phyloP scores from a whole-genome alignment of 2,113 vertebrate genomes.

The Muntiacus reevesi region DNA sequence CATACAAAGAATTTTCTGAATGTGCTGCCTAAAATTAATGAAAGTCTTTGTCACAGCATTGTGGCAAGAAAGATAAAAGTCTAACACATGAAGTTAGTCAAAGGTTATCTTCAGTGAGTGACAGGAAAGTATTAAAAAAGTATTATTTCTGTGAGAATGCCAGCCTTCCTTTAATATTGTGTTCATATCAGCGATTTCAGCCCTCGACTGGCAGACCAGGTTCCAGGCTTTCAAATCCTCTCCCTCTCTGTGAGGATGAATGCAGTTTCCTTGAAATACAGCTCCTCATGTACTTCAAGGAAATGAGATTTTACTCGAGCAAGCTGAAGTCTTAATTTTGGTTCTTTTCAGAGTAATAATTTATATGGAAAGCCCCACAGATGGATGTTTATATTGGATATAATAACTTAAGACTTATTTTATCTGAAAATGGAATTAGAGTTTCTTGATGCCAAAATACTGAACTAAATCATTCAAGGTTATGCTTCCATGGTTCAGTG shows the following conservation, averaged over 20 bases:
- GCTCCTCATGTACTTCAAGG: conserved; percentile 60
- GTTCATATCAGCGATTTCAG: background rate
- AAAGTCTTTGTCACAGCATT: background rate
- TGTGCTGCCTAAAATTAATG: background rate
- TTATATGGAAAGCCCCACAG: conserved; percentile 67
- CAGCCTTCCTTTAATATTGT: background rate
- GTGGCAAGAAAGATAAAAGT: background rate
- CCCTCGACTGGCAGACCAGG: background rate
- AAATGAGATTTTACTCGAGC: conserved; percentile 56
- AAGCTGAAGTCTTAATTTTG: conserved; percentile 64
- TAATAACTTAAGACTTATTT: conserved; percentile 62
- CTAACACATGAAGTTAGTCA: background rate
- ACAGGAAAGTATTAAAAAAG: background rate
- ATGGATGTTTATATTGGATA: conserved; percentile 66
- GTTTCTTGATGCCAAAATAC: conserved; percentile 41
- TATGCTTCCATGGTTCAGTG: background rate
- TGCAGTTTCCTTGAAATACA: conserved; percentile 65
- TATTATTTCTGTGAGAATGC: background rate
- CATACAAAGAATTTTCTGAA: background rate
- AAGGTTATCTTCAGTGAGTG: background rate
- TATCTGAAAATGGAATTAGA: conserved; percentile 68
- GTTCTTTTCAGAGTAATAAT: conserved; percentile 71
- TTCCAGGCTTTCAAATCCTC: background rate
- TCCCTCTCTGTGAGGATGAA: conserved; percentile 23
- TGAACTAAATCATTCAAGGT: conserved; percentile 32